A percentile compares a stretch with the other conserved stretches of the same genome.
phyloP scores from a whole-genome alignment of 2,797 vertebrate species.

The Antrozous pallidus region DNA sequence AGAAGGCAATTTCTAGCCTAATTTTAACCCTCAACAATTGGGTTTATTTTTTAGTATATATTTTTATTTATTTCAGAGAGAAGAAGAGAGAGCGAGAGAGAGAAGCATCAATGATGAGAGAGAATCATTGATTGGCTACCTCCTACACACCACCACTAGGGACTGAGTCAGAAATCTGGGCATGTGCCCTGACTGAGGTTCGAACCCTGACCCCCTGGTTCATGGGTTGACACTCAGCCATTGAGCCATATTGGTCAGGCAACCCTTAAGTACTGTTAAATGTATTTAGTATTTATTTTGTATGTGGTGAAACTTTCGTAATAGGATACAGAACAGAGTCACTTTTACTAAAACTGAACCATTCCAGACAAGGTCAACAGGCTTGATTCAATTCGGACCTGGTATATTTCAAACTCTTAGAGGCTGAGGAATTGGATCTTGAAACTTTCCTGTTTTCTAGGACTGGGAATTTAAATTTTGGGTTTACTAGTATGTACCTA shows the following conservation, averaged over 20 bases:
- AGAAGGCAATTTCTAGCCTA: background rate
- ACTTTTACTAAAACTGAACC: background rate
- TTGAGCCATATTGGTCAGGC: too few relatives aligned
- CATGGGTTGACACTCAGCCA: too few relatives aligned
- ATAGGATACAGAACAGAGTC: background rate
- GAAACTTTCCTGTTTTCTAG: background rate
- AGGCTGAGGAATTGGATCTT: background rate
- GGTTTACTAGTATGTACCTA: background rate
- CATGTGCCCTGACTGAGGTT: too few relatives aligned
- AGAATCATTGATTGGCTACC: too few relatives aligned
- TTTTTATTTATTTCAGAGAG: too few relatives aligned
- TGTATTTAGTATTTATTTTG: background rate
- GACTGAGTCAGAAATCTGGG: too few relatives aligned
- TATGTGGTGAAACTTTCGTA: background rate
- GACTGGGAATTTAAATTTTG: background rate
- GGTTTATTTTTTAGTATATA: too few relatives aligned
- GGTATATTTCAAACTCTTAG: background rate
- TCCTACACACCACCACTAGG: too few relatives aligned
- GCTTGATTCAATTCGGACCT: background rate
- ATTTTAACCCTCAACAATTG: background rate
- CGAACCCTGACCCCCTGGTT: too few relatives aligned
- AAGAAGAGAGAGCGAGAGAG: too few relatives aligned
- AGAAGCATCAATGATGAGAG: too few relatives aligned
- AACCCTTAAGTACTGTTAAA: background rate
- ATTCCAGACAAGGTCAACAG: background rate